Percentiles rank a stretch among this genome's conserved stretches.
These are phyloP conservation scores for Hoplodrina ambigua DNA, from an alignment of 2,888 invertebrate genomes.

Conservation along the genomic window DNA sequence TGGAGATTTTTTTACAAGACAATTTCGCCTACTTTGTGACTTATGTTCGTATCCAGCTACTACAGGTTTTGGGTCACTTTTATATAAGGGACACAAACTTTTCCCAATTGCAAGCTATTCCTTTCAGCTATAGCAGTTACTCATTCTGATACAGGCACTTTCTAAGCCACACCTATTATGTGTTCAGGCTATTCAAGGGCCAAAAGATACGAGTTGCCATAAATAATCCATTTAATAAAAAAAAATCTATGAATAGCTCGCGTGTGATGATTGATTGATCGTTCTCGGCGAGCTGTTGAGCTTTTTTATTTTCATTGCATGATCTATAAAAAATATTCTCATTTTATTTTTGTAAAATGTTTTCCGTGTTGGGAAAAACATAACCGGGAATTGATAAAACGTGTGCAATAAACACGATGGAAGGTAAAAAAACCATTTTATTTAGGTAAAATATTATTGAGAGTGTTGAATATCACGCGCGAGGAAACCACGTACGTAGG, in stretches of 20 bases:
- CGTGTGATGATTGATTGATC: slow-evolving; percentile 39
- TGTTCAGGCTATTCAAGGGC: background rate
- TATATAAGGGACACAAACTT: background rate
- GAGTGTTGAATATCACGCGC: slow-evolving; percentile 13
- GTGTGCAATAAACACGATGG: background rate
- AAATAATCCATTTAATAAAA: slow-evolving; percentile 34
- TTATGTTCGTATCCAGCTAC: too few species aligned
- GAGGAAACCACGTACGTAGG: background rate
- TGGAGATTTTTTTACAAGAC: too few species aligned
- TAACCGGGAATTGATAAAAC: background rate
- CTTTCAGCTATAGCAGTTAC: background rate
- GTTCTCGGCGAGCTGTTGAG: slow-evolving; percentile 7
- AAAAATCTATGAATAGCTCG: slow-evolving; percentile 29
- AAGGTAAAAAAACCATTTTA: background rate
- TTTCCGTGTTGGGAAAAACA: slow-evolving; percentile 11
- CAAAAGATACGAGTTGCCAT: slow-evolving; percentile 9
- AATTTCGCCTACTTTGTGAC: too few species aligned
- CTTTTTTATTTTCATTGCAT: slow-evolving; percentile 24
- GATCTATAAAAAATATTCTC: slow-evolving; percentile 20
- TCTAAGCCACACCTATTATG: background rate
- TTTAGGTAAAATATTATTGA: background rate
- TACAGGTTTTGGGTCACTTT: background rate
- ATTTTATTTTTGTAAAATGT: slow-evolving; percentile 14
- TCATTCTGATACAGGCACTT: background rate
- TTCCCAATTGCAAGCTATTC: background rate